Base-by-base conservation (phyloP, 2,888 invertebrate species). In the Euspilapteryx auroguttella region DNA sequence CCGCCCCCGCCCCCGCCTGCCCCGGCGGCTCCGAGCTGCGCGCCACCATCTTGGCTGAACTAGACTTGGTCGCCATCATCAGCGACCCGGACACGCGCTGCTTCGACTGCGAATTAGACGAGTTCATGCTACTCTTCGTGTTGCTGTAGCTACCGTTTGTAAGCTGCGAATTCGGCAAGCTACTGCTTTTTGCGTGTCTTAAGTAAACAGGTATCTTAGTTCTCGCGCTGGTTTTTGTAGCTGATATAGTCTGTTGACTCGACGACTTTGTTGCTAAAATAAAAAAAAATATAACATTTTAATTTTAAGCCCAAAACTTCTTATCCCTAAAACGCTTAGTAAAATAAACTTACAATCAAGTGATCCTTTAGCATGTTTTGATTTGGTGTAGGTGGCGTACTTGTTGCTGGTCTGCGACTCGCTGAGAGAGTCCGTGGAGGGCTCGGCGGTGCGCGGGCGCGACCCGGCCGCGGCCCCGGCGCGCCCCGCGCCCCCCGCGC, bases 11-110 rank as follows among this genome's bases (percentile, higher is more conserved):
- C 25, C 23, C 22, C 27, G 9, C 12, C 17, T 6, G 11, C 26
- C 24, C 7, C 20, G 34, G 26, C 20, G 3, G 29, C 32, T 30
- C 34, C 36, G 10, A 34, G 26, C 7, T 31, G 32, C 3, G 12
- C 7, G 22, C 25, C 1, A 79, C 73, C 31, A 75, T 62, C 49
- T 80, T 80, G 0, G 81, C 81, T 0, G 77, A 76, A 39, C 81
- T 82, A 1, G 80, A 79, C 34, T 79, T 79, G 0, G 82, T 81
- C 1, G 81, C 79, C 38, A 71, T 79, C 49, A 80, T 80, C 15
- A 73, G 38, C 0, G 73, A 71, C 2, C 62, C 54, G 0, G 56
- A 47, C 2, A 47, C 31, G 29, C 48, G 55, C 2, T 49, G 41
- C 11, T 58, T 55, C 14, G 17, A 17, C 5, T 8, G 5, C 17